Evolutionary conservation across 2,797 vertebrate species (phyloP).

Genomic region (Danio tinwini): DNA sequence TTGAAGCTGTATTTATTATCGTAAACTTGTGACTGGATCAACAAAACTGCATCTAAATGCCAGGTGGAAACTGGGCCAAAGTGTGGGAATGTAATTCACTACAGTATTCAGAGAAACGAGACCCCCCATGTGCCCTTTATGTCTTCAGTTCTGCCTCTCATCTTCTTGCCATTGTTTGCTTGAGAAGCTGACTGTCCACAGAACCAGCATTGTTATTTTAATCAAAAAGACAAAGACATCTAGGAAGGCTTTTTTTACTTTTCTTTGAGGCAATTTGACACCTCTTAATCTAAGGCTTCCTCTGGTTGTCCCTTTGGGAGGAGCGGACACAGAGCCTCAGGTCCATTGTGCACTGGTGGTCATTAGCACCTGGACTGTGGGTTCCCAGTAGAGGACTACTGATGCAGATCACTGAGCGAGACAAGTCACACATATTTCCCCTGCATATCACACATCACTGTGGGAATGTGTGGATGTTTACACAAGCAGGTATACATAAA

Average conservation of each 20-base stretch:
- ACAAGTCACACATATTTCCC: conserved; percentile 52
- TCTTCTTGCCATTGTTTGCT: conserved; percentile 48
- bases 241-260: conserved; percentile 38
- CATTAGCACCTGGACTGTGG: conserved; percentile 67
- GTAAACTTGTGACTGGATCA: no score
- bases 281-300: conserved; percentile 64
- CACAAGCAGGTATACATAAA: not conserved
- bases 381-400: conserved; percentile 60
- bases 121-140: not conserved
- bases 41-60: no score
- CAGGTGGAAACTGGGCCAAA: not conserved
- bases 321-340: conserved; percentile 38
- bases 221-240: conserved; percentile 58
- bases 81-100: conserved; percentile 33
- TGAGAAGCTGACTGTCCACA: conserved; percentile 55
- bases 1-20: no score
- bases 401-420: conserved; percentile 40
- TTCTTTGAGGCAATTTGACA: conserved; percentile 59
- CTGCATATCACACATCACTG: not conserved
- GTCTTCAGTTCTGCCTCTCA: conserved; percentile 28
- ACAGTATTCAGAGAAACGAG: conserved; percentile 31
- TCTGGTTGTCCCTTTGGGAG: conserved; percentile 40
- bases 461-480: conserved; percentile 6
- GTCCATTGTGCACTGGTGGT: conserved; percentile 60
- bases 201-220: conserved; percentile 65